These are phyloP conservation scores for Trididemnum clinides DNA, from an alignment of 23 tunicate genomes.

Conservation along the genomic window DNA sequence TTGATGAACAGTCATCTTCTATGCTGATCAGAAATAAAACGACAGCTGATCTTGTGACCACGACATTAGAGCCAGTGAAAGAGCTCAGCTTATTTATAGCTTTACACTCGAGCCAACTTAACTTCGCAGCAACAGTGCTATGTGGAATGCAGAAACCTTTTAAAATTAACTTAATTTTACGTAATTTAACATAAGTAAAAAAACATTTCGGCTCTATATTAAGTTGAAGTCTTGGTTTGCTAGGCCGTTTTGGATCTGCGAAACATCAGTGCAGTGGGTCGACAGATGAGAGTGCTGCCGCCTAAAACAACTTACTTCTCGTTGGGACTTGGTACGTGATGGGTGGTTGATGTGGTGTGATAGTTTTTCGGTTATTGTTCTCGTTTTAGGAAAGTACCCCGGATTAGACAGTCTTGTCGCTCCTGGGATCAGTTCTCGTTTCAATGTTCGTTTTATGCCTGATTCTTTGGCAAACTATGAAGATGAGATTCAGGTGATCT, in stretches of 20 bases:
- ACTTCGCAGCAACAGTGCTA: no score
- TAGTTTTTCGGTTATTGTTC: not conserved
- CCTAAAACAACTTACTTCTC: conserved; percentile 80
- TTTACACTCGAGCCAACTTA: no score
- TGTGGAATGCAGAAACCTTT: not conserved
- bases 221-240: not conserved
- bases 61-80: no score
- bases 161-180: no score
- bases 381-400: conserved; percentile 82
- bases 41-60: no score
- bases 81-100: no score
- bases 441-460: conserved; percentile 90
- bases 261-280: conserved; percentile 68
- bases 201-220: no score
- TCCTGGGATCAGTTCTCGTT: conserved; percentile 81
- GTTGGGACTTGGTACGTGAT: conserved; percentile 77
- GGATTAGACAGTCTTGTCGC: conserved; percentile 76
- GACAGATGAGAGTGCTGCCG: conserved; percentile 76
- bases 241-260: conserved; percentile 62
- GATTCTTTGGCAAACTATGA: conserved; percentile 81
- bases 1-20: no score
- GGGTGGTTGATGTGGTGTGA: no score
- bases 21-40: no score
- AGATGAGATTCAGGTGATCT: conserved; percentile 58
- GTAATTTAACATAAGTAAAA: no score